Percentiles rank a stretch among this genome's conserved stretches.
Evolutionary conservation across 1,140 invertebrate genomes (phyloP).

Genomic region (Ips typographus): DNA sequence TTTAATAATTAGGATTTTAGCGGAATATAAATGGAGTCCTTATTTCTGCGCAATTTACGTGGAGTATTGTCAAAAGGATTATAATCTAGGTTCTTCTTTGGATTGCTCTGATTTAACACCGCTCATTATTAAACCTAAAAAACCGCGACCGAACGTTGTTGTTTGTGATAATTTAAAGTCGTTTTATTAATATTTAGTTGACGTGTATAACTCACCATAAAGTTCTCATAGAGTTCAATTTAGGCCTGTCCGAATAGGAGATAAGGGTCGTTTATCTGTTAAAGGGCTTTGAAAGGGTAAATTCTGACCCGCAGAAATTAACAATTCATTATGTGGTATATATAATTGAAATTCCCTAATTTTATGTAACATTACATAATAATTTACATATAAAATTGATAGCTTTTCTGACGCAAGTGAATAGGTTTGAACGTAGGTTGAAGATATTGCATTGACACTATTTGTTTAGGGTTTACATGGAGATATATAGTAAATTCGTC

Average conservation of each 20-base stretch:
- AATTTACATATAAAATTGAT: constrained; percentile 8
- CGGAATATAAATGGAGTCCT: background rate
- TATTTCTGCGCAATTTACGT: background rate
- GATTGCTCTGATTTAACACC: no score
- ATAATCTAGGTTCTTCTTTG: no score
- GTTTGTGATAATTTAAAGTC: no score
- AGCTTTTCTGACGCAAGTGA: background rate
- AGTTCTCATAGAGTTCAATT: background rate
- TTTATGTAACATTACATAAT: background rate
- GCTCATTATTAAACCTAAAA: no score
- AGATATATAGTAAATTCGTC: constrained; percentile 14
- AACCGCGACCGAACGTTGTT: no score
- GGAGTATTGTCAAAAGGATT: background rate
- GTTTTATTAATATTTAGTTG: no score
- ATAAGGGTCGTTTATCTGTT: background rate
- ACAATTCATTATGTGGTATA: background rate
- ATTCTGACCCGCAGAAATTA: background rate
- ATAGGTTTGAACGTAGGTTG: background rate
- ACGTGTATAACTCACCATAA: no score
- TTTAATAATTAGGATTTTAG: background rate
- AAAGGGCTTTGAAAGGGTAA: background rate
- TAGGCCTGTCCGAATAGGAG: background rate
- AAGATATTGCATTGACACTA: constrained; percentile 17
- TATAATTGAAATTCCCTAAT: background rate
- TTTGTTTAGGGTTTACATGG: constrained; percentile 12